Conservation (phyloP, 2,113 vertebrate genomes). For the Trinectes maculatus region DNA sequence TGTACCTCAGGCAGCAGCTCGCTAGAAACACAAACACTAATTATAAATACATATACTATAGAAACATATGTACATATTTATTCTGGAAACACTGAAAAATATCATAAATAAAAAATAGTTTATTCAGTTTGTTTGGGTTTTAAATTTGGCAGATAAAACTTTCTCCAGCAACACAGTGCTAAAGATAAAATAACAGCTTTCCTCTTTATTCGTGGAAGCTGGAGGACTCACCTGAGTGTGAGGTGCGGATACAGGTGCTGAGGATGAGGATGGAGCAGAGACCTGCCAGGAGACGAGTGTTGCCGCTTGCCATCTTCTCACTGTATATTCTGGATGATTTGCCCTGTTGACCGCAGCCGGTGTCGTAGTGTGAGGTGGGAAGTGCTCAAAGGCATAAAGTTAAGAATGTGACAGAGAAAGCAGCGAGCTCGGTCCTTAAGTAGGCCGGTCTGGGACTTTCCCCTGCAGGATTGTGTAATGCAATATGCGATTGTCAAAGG, state of each 20-base stretch:
- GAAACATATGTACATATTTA: neutral
- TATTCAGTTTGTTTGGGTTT: neutral
- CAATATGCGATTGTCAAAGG: neutral
- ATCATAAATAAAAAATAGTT: no score
- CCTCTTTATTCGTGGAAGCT: no score
- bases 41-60: neutral
- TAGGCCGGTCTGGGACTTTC: conserved; percentile 10
- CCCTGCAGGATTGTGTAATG: conserved; percentile 8
- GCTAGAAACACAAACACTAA: conserved; percentile 43
- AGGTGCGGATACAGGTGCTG: conserved; percentile 18
- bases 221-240: conserved; percentile 58
- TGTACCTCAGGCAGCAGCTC: conserved; percentile 73
- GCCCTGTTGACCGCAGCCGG: no score
- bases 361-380: neutral
- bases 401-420: neutral
- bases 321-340: no score
- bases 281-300: neutral
- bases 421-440: neutral
- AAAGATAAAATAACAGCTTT: no score
- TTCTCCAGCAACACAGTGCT: no score
- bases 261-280: conserved; percentile 52
- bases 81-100: no score
- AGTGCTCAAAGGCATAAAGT: neutral
- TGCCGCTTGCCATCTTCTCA: neutral
- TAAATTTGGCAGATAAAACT: no score